Conservation (phyloP, 2,888 invertebrate species). For the Scaptomyza caliginosa region DNA sequence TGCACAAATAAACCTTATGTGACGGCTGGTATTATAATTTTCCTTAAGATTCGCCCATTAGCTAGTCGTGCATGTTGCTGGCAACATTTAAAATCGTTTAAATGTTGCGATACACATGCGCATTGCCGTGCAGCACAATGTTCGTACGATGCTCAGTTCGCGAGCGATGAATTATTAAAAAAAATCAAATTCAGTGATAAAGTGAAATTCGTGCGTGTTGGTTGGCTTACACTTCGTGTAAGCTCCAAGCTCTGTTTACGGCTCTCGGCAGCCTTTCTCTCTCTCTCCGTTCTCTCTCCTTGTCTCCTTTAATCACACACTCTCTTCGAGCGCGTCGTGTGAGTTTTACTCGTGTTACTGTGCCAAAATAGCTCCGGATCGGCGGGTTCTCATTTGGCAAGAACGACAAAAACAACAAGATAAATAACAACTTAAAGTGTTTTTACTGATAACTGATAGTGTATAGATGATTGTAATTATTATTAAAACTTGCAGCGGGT, state of each 20-base stretch:
- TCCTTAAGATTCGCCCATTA: not conserved
- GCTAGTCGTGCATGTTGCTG: conserved; percentile 31
- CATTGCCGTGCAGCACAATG: conserved; percentile 6
- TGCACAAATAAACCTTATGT: not conserved
- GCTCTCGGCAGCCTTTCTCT: conserved; percentile 43
- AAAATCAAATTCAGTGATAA: conserved; percentile 73
- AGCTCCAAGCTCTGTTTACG: conserved; percentile 55
- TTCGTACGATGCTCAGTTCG: conserved; percentile 34
- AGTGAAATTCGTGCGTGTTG: conserved; percentile 72
- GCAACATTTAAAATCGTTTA: conserved; percentile 31
- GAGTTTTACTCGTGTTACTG: conserved; percentile 28
- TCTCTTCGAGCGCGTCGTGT: conserved; percentile 35
- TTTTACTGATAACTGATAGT: not conserved
- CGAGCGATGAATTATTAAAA: conserved; percentile 42
- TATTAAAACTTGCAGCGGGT: conserved; percentile 8
- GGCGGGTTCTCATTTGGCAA: conserved; percentile 31
- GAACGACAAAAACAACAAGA: too few species aligned
- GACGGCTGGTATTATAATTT: not conserved
- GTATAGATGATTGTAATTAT: conserved; percentile 37
- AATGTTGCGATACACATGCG: conserved; percentile 50
- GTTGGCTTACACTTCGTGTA: conserved; percentile 68
- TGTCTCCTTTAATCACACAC: conserved; percentile 5
- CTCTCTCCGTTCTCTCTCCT: conserved; percentile 9
- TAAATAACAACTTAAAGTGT: conserved; percentile 19
- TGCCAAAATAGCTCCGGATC: conserved; percentile 48